Evolutionary conservation across 2,113 vertebrate genomes (phyloP).

Genomic region (Engystomops pustulosus): DNA sequence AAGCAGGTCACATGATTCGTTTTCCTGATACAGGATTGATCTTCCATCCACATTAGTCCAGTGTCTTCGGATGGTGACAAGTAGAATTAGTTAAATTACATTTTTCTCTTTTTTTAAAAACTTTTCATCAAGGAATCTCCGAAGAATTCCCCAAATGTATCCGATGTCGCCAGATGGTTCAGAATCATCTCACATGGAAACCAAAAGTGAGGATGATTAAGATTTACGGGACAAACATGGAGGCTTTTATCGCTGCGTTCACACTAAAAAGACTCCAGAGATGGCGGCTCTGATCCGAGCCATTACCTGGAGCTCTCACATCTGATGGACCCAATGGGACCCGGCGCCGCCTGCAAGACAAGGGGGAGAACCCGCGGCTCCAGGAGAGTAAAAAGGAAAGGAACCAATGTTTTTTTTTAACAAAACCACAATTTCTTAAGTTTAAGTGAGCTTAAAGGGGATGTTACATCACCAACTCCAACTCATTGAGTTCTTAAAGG

Average conservation of each 20-base stretch:
- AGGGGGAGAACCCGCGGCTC: not conserved
- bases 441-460: too few species aligned
- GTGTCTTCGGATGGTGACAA: too few species aligned
- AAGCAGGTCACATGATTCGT: too few species aligned
- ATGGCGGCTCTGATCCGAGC: not conserved
- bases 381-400: too few species aligned
- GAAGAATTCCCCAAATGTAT: not conserved
- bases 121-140: not conserved
- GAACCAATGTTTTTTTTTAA: too few species aligned
- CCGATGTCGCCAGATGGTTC: not conserved
- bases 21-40: too few species aligned
- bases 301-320: not conserved
- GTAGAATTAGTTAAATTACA: too few species aligned
- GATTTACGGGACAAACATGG: conserved; percentile 29
- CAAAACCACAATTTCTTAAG: too few species aligned
- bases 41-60: too few species aligned
- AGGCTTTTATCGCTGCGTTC: conserved; percentile 24
- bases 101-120: not conserved
- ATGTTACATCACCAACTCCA: too few species aligned
- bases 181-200: not conserved
- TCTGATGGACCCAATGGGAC: conserved; percentile 17
- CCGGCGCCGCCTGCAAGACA: not conserved
- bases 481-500: too few species aligned
- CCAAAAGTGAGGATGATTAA: conserved; percentile 25
- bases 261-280: conserved; percentile 9